Conservation (phyloP, 2,888 invertebrate genomes). For the Tetragonula carbonaria region DNA sequence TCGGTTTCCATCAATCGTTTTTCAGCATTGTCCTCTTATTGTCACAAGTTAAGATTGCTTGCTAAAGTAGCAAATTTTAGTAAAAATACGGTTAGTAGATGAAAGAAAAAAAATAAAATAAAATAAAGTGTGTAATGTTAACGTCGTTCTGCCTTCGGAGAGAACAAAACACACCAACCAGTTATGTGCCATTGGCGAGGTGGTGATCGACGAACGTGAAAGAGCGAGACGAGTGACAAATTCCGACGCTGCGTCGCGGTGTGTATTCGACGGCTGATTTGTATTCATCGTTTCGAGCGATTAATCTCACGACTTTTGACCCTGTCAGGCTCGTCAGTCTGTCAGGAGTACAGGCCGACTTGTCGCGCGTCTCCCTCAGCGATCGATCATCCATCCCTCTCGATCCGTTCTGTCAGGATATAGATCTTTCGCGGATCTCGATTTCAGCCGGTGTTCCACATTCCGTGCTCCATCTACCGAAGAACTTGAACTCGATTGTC, state of each 20-base stretch:
- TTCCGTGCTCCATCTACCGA: conserved; percentile 16
- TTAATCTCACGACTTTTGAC: conserved; percentile 76
- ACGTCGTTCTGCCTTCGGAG: background rate
- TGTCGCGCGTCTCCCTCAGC: conserved; percentile 61
- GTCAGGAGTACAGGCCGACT: conserved; percentile 64
- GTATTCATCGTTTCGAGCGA: conserved; percentile 71
- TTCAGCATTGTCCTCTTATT: no score
- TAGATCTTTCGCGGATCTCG: conserved; percentile 51
- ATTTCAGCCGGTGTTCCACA: conserved; percentile 28
- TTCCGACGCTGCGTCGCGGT: conserved; percentile 23
- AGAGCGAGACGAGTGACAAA: conserved; percentile 41
- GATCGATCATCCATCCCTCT: conserved; percentile 71
- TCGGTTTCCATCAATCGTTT: no score
- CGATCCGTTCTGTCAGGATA: conserved; percentile 58
- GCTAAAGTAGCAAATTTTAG: no score
- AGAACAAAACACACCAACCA: background rate
- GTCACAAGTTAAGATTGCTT: no score
- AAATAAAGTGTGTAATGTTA: no score
- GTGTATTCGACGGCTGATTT: conserved; percentile 64
- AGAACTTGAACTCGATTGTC: background rate
- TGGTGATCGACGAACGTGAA: background rate
- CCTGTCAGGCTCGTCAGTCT: conserved; percentile 71
- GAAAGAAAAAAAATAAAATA: no score
- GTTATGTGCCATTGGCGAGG: background rate
- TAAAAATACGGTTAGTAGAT: no score